phyloP scores from a whole-genome alignment of 2,113 vertebrate genomes.

The Riparia riparia region DNA sequence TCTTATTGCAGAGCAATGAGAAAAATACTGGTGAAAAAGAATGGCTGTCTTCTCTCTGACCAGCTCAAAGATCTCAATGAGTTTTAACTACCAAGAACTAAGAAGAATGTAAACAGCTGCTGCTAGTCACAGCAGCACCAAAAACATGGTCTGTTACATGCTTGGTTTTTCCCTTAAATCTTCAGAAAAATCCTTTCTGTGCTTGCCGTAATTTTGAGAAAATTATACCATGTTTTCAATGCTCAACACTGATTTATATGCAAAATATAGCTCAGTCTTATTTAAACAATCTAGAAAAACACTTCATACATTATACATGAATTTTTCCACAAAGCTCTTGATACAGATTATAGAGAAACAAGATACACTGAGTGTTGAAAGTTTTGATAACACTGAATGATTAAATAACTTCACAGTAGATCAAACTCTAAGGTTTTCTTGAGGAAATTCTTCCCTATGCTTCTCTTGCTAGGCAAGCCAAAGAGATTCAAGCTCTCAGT shows the following conservation, averaged over 20 bases:
- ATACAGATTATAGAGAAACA: constrained; percentile 1
- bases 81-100: background rate
- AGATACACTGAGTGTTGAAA: background rate
- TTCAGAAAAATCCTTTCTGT: background rate
- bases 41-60: background rate
- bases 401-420: constrained; percentile 1
- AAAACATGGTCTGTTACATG: background rate
- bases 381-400: constrained; percentile 31
- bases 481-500: background rate
- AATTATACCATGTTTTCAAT: constrained; percentile 3
- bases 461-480: background rate
- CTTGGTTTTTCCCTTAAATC: background rate
- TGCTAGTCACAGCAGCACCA: background rate
- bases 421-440: background rate
- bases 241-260: background rate
- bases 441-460: background rate
- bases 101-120: background rate
- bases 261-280: constrained; percentile 10
- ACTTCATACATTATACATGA: constrained; percentile 21
- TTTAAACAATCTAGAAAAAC: constrained; percentile 10
- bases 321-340: background rate
- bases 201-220: background rate
- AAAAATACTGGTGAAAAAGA: background rate
- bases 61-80: background rate
- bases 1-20: background rate